These are phyloP conservation scores for Erpetoichthys calabaricus DNA, from an alignment of 2,797 vertebrate species.

Conservation along the genomic window DNA sequence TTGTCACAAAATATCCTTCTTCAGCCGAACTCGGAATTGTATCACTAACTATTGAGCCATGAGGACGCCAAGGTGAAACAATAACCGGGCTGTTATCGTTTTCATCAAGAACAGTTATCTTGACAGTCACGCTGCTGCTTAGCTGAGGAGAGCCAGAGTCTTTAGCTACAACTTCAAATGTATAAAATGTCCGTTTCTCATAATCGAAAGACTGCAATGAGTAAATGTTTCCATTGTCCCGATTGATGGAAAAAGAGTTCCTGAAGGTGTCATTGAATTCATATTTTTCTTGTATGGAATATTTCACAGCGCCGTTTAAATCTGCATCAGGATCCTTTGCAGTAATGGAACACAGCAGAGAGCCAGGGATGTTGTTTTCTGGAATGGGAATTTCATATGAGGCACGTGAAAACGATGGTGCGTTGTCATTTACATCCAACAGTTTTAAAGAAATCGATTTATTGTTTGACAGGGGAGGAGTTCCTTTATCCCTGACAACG, in stretches of 20 bases:
- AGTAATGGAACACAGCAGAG: constrained; percentile 25
- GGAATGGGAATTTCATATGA: constrained; percentile 20
- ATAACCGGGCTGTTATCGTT: constrained; percentile 13
- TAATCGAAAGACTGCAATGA: constrained; percentile 17
- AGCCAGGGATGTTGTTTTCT: no score
- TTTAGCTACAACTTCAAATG: constrained; percentile 7
- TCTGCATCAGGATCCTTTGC: constrained; percentile 28
- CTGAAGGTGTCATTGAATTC: constrained; percentile 21
- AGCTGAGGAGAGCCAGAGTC: constrained; percentile 11
- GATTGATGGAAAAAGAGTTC: constrained; percentile 30
- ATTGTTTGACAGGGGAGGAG: constrained; percentile 20
- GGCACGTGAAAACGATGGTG: constrained; percentile 24
- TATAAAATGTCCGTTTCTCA: constrained; percentile 9
- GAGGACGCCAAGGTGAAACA: constrained; percentile 8
- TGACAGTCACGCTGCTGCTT: constrained; percentile 4
- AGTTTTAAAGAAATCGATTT: constrained; percentile 23
- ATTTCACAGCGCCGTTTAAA: constrained; percentile 28
- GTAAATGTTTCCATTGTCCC: constrained; percentile 12
- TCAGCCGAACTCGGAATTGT: constrained; percentile 71
- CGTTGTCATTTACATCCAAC: constrained; percentile 32
- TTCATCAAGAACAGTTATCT: constrained; percentile 7
- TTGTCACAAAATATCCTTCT: constrained; percentile 69
- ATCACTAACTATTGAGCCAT: constrained; percentile 60
- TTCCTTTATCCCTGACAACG: constrained; percentile 33
- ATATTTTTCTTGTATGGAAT: constrained; percentile 25